Base-by-base conservation (phyloP, 92 coral and sea anemone genomes). In the Phenganax subtilis region DNA sequence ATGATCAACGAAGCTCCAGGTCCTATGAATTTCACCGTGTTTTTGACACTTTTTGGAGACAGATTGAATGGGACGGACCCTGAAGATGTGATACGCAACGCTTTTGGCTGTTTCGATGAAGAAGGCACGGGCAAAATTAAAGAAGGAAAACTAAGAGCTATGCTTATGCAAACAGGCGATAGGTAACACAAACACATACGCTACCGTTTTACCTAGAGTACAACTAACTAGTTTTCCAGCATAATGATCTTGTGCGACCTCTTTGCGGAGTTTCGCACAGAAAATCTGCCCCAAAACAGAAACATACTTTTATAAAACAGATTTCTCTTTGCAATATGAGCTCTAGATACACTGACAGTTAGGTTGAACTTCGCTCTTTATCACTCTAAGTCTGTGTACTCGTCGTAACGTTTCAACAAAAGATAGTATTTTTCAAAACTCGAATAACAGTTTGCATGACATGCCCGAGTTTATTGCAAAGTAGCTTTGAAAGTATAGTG, bases 31-130 rank as follows among this genome's bases (percentile, higher is more conserved):
- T 96, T 96, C 81, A 96, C 99, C 1, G 93, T 96, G 91, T 96
- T 96, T 72, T 71, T 96, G 86, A 96, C 99, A 37, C 85, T 96
- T 85, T 96, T 96, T 77, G 99, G 99, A 44, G 99, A 96, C 84
- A 96, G 93, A 85, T 73, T 96, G 53, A 92, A 96, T 73, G 99
- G 99, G 7, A 96, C 99, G 3, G 99, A 96, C 75, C 97, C 99
- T 20, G 99, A 96, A 74, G 99, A 96, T 51, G 97, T 92, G 15
- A 96, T 96, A 17, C 81, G 89, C 67, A 89, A 93, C 27, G 99
- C 99, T 9, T 96, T 96, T 59, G 90, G 89, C 55, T 93, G 97
- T 54, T 96, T 96, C 57, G 99, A 96, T 54, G 89, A 88, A 25
- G 96, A 89, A 6, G 91, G 81, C 47, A 27, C 81, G 1, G 99